Base-by-base conservation (phyloP, 2,113 vertebrate genomes). In the Dipodomys ordii region DNA sequence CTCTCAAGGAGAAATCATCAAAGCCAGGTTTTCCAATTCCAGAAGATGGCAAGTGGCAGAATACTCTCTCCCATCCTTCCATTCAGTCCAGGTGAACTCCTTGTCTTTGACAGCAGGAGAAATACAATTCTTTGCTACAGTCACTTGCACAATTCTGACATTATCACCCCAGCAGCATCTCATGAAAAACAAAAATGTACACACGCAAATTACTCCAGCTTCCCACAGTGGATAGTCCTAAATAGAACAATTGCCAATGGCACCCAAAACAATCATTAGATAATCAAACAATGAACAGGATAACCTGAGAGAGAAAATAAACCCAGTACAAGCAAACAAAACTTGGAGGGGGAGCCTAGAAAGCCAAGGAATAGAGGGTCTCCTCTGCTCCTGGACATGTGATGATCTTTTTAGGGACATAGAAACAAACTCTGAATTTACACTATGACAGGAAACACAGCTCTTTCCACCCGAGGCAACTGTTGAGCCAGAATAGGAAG, bases 261-360 rank as follows among this genome's bases (percentile, higher is more conserved):
- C 64, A 94, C 68, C 53, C 88, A 78, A 87, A 90, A 82, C 30
- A 65, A 81, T 78, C 0, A 0, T 86, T 67, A 92, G 77, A 93
- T 60, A 92, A 83, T 94, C 90, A 28, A 30, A 93, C 57, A 76
- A 82, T 46, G 64, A 95, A 20, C 53, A 53, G 77, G 76, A 85
- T 83, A 92, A 95, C 87, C 88, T 60, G 71, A 93, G 87, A 95
- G 44, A 95, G 53, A 81, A 85, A 95, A 84, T 19, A 74, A 86
- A 71, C n/a, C 25, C 22, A 23, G 22, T 0, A 3, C 9, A 65
- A 89, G 89, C 39, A 64, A 68, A 22, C 1, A 4, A 76, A 68
- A 27, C 27, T 12, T n/a, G 44, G 11, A 32, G 53, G 35, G 44
- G 11, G 39, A 10, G 62, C 30, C 23, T 74, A 1, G 4, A 13